Conservation (phyloP, 2,113 vertebrate species). For the Pyxicephalus adspersus region DNA sequence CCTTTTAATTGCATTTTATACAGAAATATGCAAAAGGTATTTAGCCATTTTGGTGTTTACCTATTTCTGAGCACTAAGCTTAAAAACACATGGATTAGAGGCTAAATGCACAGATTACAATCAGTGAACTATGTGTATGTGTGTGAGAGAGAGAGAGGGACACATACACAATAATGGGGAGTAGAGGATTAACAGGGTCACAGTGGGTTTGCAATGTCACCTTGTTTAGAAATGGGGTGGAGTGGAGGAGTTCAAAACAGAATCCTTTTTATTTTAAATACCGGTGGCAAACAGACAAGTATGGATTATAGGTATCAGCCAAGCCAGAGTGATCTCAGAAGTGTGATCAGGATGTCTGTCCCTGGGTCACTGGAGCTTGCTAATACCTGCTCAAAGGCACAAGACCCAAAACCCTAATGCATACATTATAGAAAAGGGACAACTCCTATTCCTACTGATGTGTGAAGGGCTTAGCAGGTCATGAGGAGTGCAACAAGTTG, state of each 20-base stretch:
- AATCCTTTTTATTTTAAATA: conserved; percentile 68
- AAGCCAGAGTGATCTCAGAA: conserved; percentile 54
- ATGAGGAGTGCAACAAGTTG: conserved; percentile 39
- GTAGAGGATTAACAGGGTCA: conserved; percentile 73
- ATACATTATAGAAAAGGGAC: conserved; percentile 47
- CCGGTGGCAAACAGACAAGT: conserved; percentile 71
- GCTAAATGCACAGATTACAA: conserved; percentile 63
- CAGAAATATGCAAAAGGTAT: conserved; percentile 48
- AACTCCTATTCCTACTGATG: conserved; percentile 50
- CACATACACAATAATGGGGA: conserved; percentile 64
- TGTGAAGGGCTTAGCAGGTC: conserved; percentile 48
- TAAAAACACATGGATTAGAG: conserved; percentile 56
- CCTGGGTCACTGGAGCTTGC: conserved; percentile 54
- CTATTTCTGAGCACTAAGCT: conserved; percentile 51
- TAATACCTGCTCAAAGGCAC: conserved; percentile 55
- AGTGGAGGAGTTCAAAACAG: conserved; percentile 71
- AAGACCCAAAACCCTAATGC: conserved; percentile 50
- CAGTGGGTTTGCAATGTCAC: conserved; percentile 69
- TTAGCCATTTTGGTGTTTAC: conserved; percentile 33
- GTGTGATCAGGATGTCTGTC: conserved; percentile 58
- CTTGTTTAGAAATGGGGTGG: conserved; percentile 48
- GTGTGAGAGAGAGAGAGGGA: conserved; percentile 50
- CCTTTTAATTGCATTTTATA: conserved; percentile 27
- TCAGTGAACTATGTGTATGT: conserved; percentile 43
- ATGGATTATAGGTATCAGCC: conserved; percentile 59